Conservation (phyloP, 2,888 invertebrate genomes). For the Alcis repandata region DNA sequence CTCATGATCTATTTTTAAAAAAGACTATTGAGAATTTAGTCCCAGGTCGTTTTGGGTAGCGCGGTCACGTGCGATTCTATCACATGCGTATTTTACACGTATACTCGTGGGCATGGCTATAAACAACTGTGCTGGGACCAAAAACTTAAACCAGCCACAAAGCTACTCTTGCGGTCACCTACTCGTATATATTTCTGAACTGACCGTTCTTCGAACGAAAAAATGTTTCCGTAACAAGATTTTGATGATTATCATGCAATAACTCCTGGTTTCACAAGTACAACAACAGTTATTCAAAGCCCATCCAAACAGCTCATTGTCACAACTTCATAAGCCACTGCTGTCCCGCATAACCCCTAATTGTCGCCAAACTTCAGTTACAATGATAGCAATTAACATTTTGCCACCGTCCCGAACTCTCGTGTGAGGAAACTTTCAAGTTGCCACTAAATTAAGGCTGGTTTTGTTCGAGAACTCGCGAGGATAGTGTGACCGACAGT, state of each 20-base stretch:
- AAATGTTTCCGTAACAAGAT: not conserved
- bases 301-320: conserved; percentile 18
- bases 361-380: conserved; percentile 34
- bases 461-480: conserved; percentile 21
- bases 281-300: conserved; percentile 5
- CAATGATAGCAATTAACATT: conserved; percentile 45
- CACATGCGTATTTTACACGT: too few relatives aligned
- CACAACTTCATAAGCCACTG: conserved; percentile 28
- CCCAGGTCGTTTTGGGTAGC: too few relatives aligned
- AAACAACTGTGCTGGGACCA: too few relatives aligned
- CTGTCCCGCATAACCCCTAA: conserved; percentile 24
- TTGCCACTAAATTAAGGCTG: conserved; percentile 31
- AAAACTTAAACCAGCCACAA: too few relatives aligned
- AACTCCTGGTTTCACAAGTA: not conserved
- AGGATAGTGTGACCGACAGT: conserved; percentile 9
- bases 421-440: conserved; percentile 35
- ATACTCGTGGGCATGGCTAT: too few relatives aligned
- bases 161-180: too few relatives aligned
- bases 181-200: too few relatives aligned
- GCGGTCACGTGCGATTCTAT: too few relatives aligned
- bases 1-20: too few relatives aligned
- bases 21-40: too few relatives aligned
- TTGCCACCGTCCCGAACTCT: conserved; percentile 33
- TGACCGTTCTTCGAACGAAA: too few relatives aligned
- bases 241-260: not conserved